phyloP scores from a whole-genome alignment of 2,113 vertebrate species.

The Nesoenas mayeri region DNA sequence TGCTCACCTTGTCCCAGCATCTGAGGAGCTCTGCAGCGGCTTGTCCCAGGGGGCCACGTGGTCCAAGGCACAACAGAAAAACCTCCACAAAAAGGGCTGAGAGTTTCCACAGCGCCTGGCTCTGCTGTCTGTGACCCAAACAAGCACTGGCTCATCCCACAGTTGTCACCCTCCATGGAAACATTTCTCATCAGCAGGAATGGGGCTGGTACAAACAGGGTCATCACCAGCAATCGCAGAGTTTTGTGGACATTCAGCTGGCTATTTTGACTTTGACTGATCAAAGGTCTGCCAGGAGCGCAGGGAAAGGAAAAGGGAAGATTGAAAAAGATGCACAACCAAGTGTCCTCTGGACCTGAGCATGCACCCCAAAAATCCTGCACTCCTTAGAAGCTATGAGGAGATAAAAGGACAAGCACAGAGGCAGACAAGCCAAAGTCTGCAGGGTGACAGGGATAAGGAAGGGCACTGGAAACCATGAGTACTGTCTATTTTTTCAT shows the following conservation, averaged over 20 bases:
- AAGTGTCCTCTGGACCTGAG: neutral
- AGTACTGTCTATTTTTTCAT: neutral
- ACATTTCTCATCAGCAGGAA: neutral
- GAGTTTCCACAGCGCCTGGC: neutral
- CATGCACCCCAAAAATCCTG: neutral
- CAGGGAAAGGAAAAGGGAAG: neutral
- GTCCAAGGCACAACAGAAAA: neutral
- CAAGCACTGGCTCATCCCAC: neutral
- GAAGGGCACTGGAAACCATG: neutral
- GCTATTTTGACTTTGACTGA: neutral
- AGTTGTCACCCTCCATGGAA: neutral
- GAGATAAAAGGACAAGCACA: neutral
- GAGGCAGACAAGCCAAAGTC: neutral
- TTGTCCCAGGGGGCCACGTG: neutral
- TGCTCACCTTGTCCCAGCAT: neutral
- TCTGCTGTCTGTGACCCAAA: neutral
- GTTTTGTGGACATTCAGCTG: neutral
- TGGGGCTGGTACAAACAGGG: neutral
- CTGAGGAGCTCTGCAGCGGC: neutral
- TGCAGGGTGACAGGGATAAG: neutral
- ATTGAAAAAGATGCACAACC: accelerated
- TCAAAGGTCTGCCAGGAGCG: neutral
- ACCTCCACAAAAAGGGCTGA: neutral
- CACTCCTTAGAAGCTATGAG: neutral
- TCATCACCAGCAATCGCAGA: neutral